Evolutionary conservation across 2,113 vertebrate species (phyloP).

Genomic region (Gadus macrocephalus): DNA sequence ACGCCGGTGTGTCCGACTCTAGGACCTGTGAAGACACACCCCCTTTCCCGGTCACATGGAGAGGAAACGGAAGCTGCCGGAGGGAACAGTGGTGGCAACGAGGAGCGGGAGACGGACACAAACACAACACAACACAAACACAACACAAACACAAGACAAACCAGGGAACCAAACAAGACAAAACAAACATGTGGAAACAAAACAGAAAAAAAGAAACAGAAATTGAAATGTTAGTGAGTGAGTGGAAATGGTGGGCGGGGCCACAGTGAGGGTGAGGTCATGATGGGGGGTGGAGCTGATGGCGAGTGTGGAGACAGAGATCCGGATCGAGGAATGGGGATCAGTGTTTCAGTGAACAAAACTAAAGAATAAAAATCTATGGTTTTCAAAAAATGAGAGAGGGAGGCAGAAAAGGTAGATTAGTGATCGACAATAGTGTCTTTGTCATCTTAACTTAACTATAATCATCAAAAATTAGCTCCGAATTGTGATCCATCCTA

Average conservation of each 20-base stretch:
- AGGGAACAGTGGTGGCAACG: constrained; percentile 50
- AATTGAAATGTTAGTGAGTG: neutral
- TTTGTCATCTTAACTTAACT: no score
- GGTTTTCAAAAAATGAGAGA: constrained; percentile 70
- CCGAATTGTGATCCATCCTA: no score
- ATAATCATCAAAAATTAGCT: no score
- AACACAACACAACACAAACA: no score
- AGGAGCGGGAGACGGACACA: neutral
- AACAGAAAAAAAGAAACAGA: no score
- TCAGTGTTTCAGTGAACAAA: constrained; percentile 80
- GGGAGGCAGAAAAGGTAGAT: constrained; percentile 64
- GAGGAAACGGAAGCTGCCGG: constrained; percentile 65
- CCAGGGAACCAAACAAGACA: no score
- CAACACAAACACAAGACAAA: no score
- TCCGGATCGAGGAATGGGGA: constrained; percentile 52
- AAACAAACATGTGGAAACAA: no score
- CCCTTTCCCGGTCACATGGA: constrained; percentile 60
- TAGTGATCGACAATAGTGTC: constrained; percentile 31
- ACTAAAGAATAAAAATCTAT: constrained; percentile 89
- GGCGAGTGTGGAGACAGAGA: neutral
- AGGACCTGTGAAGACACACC: constrained; percentile 73
- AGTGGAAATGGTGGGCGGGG: constrained; percentile 37
- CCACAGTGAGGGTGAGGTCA: constrained; percentile 28
- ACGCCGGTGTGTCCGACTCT: constrained; percentile 27
- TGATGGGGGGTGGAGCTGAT: no score